Evolutionary conservation across 2,888 invertebrate genomes (phyloP).

Genomic region (Diplolepis rosae): DNA sequence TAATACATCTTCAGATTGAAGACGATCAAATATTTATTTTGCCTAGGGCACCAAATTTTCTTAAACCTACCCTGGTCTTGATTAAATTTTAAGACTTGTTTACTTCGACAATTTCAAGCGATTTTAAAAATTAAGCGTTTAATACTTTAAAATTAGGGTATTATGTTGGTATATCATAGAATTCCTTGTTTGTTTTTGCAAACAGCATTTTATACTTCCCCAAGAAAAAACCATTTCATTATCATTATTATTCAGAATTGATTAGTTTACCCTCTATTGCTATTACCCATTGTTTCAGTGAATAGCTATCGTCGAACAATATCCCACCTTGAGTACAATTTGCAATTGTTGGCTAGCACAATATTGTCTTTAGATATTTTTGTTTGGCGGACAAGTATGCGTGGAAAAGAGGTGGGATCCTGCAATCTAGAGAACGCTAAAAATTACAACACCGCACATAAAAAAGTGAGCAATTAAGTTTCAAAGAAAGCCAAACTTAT

Average conservation of each 20-base stretch:
- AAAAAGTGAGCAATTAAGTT: neutral
- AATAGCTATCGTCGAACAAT: neutral
- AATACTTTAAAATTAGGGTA: no score
- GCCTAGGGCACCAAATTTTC: no score
- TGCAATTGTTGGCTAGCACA: neutral
- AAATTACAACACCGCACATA: slow-evolving; percentile 4
- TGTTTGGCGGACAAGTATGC: slow-evolving; percentile 1
- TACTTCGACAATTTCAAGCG: no score
- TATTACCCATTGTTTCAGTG: neutral
- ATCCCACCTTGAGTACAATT: neutral
- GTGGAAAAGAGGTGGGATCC: slow-evolving; percentile 18
- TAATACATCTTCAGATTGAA: no score
- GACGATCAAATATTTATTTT: no score
- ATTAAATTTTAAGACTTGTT: no score
- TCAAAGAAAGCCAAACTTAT: neutral
- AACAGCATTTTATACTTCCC: neutral
- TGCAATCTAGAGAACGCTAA: slow-evolving; percentile 8
- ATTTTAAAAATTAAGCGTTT: no score
- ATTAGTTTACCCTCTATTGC: neutral
- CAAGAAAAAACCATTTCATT: neutral
- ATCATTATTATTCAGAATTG: neutral
- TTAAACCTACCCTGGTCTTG: no score
- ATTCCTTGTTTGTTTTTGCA: neutral
- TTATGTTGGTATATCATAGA: no score
- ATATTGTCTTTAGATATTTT: slow-evolving; percentile 2